Percentiles rank a stretch among this genome's conserved stretches.
These are phyloP conservation scores for Osmerus eperlanus DNA, from an alignment of 2,113 vertebrate species.

Conservation along the genomic window DNA sequence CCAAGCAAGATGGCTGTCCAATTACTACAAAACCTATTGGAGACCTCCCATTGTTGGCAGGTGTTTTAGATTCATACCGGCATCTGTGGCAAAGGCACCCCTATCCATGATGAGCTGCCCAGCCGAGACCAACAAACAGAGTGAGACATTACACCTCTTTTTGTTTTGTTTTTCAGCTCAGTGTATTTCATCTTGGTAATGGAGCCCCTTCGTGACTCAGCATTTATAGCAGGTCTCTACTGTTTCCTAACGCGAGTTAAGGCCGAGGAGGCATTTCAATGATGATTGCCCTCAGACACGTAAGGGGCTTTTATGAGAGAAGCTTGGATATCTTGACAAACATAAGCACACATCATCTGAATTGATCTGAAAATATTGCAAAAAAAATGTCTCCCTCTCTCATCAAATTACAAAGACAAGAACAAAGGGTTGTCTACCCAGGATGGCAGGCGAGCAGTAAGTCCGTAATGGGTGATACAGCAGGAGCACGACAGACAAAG, in stretches of 20 bases:
- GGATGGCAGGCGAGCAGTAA: slow-evolving; percentile 44
- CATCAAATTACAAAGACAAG: slow-evolving; percentile 47
- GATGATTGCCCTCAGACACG: slow-evolving; percentile 36
- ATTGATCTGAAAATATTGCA: slow-evolving; percentile 41
- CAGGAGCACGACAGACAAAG: slow-evolving; percentile 35
- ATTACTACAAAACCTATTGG: slow-evolving; percentile 28
- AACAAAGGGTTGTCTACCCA: slow-evolving; percentile 55
- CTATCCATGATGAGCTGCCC: slow-evolving; percentile 13
- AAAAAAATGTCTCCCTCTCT: no score
- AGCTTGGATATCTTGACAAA: slow-evolving; percentile 51
- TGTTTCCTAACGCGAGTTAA: slow-evolving; percentile 24
- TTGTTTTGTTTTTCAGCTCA: slow-evolving; percentile 13
- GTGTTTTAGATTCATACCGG: slow-evolving; percentile 15
- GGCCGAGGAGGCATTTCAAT: slow-evolving; percentile 20
- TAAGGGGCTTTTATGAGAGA: slow-evolving; percentile 43
- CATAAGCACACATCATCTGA: slow-evolving; percentile 49
- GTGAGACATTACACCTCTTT: slow-evolving; percentile 9
- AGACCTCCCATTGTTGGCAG: slow-evolving; percentile 30
- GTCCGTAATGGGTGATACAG: slow-evolving; percentile 34
- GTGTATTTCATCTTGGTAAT: slow-evolving; percentile 35
- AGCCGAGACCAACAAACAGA: slow-evolving; percentile 16
- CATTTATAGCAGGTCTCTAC: slow-evolving; percentile 25
- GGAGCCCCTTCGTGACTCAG: slow-evolving; percentile 22
- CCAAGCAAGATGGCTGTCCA: slow-evolving; percentile 35
- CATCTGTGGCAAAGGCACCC: slow-evolving; percentile 15